These are phyloP conservation scores for Penaeus vannamei DNA, from an alignment of 1,140 invertebrate genomes.

Conservation along the genomic window DNA sequence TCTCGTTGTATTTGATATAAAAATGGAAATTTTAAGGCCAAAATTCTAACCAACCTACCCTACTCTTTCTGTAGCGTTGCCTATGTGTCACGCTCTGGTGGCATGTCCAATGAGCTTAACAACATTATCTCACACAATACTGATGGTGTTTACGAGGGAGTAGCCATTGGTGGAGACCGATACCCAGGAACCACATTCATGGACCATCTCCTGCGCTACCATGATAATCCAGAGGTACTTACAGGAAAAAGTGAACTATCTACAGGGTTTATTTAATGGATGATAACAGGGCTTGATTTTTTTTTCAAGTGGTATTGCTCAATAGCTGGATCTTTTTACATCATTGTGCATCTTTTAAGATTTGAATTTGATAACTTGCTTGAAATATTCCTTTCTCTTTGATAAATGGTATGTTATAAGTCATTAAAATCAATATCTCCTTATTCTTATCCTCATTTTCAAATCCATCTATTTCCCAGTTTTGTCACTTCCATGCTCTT, in stretches of 20 bases:
- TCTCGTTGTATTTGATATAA: not conserved
- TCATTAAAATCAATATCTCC: no score
- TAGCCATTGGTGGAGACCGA: conserved; percentile 99
- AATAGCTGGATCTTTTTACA: no score
- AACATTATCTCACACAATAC: conserved; percentile 98
- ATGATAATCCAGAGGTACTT: conserved; percentile 78
- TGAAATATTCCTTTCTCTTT: no score
- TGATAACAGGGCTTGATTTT: not conserved
- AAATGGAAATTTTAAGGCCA: conserved; percentile 30
- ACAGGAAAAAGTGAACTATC: no score
- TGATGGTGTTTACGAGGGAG: conserved; percentile 97
- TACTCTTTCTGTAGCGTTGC: conserved; percentile 83
- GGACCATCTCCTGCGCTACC: conserved; percentile 94
- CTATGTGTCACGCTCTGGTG: conserved; percentile 98
- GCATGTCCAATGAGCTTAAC: conserved; percentile 99
- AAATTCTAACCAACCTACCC: no score
- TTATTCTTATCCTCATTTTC: no score
- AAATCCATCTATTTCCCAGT: no score
- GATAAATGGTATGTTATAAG: no score
- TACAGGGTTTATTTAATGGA: not conserved
- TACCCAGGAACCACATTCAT: conserved; percentile 99
- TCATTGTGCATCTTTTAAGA: no score
- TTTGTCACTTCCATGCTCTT: no score
- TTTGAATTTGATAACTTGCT: no score
- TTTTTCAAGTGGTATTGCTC: not conserved